These are phyloP conservation scores for Grallaria varia DNA, from an alignment of 2,113 vertebrate species.

Conservation along the genomic window DNA sequence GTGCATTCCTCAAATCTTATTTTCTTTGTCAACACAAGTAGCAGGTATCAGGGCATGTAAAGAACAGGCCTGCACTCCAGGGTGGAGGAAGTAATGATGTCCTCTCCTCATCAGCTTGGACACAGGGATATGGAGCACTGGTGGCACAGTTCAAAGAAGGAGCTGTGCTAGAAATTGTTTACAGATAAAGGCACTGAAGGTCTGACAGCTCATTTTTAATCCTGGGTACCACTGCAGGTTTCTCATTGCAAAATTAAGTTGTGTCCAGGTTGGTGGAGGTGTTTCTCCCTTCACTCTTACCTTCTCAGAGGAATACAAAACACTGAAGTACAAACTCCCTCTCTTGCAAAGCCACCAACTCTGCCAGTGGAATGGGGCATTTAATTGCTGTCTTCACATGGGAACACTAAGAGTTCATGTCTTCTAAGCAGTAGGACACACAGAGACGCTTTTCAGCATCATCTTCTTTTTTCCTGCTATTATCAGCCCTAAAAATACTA, in stretches of 20 bases:
- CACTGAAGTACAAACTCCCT: not conserved
- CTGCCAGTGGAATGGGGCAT: not conserved
- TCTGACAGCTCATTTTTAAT: not conserved
- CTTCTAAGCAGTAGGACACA: not conserved
- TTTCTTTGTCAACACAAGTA: not conserved
- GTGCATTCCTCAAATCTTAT: not conserved
- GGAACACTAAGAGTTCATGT: not conserved
- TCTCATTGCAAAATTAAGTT: not conserved
- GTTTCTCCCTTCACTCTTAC: not conserved
- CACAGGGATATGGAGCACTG: not conserved
- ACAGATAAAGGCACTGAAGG: not conserved
- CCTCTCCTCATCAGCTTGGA: not conserved
- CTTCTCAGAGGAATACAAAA: not conserved
- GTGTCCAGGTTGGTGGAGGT: not conserved
- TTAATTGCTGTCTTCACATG: not conserved
- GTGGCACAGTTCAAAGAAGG: not conserved
- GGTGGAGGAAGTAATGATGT: not conserved
- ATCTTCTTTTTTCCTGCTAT: not conserved
- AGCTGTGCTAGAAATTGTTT: not conserved
- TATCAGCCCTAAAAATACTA: not conserved
- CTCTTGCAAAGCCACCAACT: not conserved
- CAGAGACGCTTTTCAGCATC: not conserved
- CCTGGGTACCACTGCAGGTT: not conserved
- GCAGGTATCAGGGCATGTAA: not conserved
- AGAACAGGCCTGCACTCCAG: not conserved